Percentiles rank a stretch among this genome's conserved stretches.
These are phyloP conservation scores for Pygoscelis adeliae DNA, from an alignment of 2,113 vertebrate genomes.

Conservation along the genomic window DNA sequence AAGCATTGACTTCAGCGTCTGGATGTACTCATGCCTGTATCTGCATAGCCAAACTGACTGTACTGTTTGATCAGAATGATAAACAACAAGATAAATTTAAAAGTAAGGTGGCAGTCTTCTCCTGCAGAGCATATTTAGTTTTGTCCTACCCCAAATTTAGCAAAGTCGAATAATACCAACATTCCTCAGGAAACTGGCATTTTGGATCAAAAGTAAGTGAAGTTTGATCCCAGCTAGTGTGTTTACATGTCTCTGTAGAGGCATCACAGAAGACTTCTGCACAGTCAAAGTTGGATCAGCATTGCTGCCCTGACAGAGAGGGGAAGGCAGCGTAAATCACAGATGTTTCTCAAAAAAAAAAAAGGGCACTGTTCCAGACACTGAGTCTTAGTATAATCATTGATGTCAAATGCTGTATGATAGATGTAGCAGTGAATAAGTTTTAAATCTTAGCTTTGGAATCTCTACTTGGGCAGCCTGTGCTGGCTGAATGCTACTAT, in stretches of 20 bases:
- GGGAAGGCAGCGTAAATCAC: not conserved
- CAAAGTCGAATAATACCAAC: fast-evolving
- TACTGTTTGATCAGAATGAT: not conserved
- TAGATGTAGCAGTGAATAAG: not conserved
- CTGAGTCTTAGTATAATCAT: not conserved
- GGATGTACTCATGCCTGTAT: not conserved
- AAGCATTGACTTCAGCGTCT: not conserved
- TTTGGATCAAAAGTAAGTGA: not conserved
- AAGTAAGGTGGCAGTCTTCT: not conserved
- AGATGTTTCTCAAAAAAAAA: not conserved
- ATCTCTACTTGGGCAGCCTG: not conserved
- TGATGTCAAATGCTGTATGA: not conserved
- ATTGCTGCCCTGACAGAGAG: not conserved
- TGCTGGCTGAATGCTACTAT: not conserved
- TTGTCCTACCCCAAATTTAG: not conserved
- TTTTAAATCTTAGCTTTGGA: not conserved
- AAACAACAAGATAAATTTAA: not conserved
- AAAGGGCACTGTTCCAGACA: not conserved
- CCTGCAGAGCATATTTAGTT: not conserved
- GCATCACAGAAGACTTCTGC: not conserved
- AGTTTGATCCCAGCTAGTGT: not conserved
- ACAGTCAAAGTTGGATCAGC: not conserved
- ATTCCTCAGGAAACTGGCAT: not conserved
- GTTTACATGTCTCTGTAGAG: not conserved
- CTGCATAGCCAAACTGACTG: not conserved